Percentiles rank a stretch among this genome's conserved stretches.
phyloP scores from a whole-genome alignment of 1,140 invertebrate species.

The Drosophila murphyi region DNA sequence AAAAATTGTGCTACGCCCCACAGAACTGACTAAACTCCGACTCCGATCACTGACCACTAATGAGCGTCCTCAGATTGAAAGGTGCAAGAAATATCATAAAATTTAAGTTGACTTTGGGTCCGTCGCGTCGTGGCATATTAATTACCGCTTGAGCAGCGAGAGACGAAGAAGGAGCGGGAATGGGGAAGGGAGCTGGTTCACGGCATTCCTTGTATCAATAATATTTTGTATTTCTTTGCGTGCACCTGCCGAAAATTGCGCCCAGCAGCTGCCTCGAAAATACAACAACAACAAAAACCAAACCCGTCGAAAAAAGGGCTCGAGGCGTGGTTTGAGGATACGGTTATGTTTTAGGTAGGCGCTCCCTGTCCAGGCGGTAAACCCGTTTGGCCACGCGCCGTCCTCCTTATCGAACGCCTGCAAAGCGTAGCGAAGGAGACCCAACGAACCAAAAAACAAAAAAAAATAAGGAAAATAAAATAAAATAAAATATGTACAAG shows the following conservation, averaged over 20 bases:
- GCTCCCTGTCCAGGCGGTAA: conserved; percentile 26
- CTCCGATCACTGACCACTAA: conserved; percentile 63
- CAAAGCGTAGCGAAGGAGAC: conserved; percentile 33
- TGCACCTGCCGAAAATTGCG: conserved; percentile 78
- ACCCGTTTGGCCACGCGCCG: conserved; percentile 75
- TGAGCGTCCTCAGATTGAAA: conserved; percentile 51
- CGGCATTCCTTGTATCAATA: conserved; percentile 70
- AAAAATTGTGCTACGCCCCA: conserved; percentile 24
- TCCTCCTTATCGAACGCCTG: conserved; percentile 29
- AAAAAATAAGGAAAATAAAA: neutral
- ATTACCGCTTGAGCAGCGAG: conserved; percentile 50
- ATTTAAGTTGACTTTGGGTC: conserved; percentile 30
- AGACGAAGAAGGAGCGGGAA: neutral
- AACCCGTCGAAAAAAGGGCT: conserved; percentile 7
- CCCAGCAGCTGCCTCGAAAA: conserved; percentile 42
- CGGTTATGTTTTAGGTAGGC: conserved; percentile 14
- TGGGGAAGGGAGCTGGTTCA: conserved; percentile 8
- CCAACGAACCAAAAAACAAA: neutral
- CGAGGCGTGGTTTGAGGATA: neutral
- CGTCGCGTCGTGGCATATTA: conserved; percentile 63
- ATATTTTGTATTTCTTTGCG: conserved; percentile 48
- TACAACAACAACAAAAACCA: conserved; percentile 38
- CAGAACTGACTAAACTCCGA: neutral
- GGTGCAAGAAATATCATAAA: conserved; percentile 74
- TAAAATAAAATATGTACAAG: conserved; percentile 9